Evolutionary conservation across 37 sponge, comb jelly and placozoan species (phyloP), one percentile per base, ranked within the genome.

Genomic region (Lycopodina hypogea): DNA sequence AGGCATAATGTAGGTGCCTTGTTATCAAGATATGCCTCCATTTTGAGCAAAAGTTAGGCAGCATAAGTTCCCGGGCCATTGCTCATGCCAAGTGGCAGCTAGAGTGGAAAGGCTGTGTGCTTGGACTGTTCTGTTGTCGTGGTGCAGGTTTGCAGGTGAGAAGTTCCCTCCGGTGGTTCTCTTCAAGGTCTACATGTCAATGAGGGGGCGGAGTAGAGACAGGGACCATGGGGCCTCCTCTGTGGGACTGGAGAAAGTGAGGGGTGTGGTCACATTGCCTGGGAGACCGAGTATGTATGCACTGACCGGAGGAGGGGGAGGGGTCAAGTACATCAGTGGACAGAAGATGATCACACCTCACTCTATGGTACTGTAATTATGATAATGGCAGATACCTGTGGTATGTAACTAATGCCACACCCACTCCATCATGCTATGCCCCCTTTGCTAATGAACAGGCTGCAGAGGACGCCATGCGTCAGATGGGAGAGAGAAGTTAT

Each of bases 111-210:
- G n/a, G n/a, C n/a, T n/a, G n/a, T n/a, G n/a, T n/a, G n/a, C n/a
- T n/a, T n/a, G n/a, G n/a, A n/a, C n/a, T n/a, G n/a, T n/a, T n/a
- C n/a, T n/a, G n/a, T n/a, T n/a, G n/a, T n/a, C n/a, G n/a, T n/a
- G n/a, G n/a, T n/a, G 3, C 41, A 93, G 95, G 58, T 95, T 98
- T 71, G 90, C 89, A 19, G 99, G 99, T 0, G 64, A n/a, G 4
- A 67, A 79, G 21, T 98, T 92, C 78, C 99, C 99, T 35, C 99
- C 99, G 3, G 68, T 69, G 6, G 74, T 98, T 58, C 63, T 98
- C 71, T 98, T 95, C 74, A 98, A 98, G 72, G 78, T 98, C 19
- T 98, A 84, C 78, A 78, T 84, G 3, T 83, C 83, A 56, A 92
- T 78, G 42, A 71, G 67, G 0, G 26, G 36, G 22, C 17, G 26